Conservation (phyloP, 2,797 vertebrate species). For the Somateria mollissima region DNA sequence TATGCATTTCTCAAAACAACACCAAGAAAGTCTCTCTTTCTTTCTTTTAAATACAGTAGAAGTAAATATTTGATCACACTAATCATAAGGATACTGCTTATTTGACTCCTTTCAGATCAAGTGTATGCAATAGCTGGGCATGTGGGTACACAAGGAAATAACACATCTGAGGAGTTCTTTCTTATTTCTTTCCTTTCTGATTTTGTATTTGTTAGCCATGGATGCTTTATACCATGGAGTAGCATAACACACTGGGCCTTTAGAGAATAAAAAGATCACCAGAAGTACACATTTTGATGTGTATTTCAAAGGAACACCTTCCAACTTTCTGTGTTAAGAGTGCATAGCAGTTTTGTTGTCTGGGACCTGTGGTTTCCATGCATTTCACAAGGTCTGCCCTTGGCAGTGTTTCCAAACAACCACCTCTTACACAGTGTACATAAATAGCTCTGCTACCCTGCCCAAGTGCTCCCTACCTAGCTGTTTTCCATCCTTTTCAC, state of each 20-base stretch:
- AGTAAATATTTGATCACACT: constrained; percentile 32
- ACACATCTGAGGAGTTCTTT: not conserved
- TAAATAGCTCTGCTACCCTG: constrained; percentile 37
- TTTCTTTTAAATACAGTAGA: constrained; percentile 38
- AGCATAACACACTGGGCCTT: not conserved
- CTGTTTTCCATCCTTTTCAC: constrained; percentile 23
- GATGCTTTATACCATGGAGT: constrained; percentile 2
- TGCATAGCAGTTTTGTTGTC: constrained; percentile 45
- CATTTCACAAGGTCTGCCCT: constrained; percentile 29
- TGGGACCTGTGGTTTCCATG: not conserved
- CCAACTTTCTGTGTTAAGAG: constrained; percentile 24
- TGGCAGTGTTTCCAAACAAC: not conserved
- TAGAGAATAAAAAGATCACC: constrained; percentile 3
- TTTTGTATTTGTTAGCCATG: not conserved
- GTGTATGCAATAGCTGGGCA: constrained; percentile 2
- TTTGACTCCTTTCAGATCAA: constrained; percentile 48
- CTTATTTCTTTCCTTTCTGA: constrained; percentile 6
- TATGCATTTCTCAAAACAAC: constrained; percentile 42
- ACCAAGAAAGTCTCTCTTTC: constrained; percentile 50
- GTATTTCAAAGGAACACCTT: constrained; percentile 32
- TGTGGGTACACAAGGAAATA: constrained; percentile 56
- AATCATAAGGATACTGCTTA: constrained; percentile 22
- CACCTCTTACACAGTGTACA: not conserved
- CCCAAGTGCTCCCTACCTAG: not conserved
- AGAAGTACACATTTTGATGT: not conserved